phyloP scores from a whole-genome alignment of 2,113 vertebrate species.

The Probosciger aterrimus region DNA sequence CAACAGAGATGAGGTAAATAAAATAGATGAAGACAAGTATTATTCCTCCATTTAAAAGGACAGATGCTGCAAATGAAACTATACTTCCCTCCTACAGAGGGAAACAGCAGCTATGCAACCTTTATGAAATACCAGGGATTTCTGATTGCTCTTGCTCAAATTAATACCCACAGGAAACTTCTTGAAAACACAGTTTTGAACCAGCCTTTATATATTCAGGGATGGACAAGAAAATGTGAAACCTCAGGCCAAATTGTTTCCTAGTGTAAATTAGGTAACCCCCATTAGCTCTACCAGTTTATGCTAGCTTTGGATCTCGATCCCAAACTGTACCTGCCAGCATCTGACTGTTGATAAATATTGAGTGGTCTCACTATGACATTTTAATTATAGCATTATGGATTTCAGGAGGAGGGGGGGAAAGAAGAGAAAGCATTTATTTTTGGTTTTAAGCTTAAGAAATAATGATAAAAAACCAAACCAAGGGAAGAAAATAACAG shows the following conservation, averaged over 20 bases:
- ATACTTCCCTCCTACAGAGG: not conserved
- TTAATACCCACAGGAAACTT: slow-evolving; percentile 16
- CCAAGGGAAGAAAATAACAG: not conserved
- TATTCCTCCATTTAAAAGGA: not conserved
- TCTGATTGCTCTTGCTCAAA: not conserved
- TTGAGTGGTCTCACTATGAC: slow-evolving; percentile 50
- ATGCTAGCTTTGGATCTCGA: slow-evolving; percentile 14
- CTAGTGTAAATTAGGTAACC: not conserved
- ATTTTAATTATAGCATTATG: slow-evolving; percentile 68
- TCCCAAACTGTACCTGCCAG: slow-evolving; percentile 49
- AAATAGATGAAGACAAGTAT: slow-evolving; percentile 8
- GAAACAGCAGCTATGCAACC: not conserved
- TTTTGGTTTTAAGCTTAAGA: slow-evolving; percentile 1
- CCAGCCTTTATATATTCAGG: not conserved
- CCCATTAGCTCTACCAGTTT: not conserved
- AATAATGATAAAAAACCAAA: not conserved
- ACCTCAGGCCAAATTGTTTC: slow-evolving; percentile 35
- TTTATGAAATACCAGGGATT: not conserved
- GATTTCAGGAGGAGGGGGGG: slow-evolving; percentile 38
- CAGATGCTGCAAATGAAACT: not conserved
- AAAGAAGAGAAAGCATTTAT: slow-evolving; percentile 29
- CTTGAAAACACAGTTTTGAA: not conserved
- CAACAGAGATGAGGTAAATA: slow-evolving; percentile 24
- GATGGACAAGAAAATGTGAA: slow-evolving; percentile 20
- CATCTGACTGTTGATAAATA: slow-evolving; percentile 41